Evolutionary conservation across 2,888 invertebrate species (phyloP), one percentile per base, ranked within the genome.

Genomic region (Caenorhabditis zanzibari): DNA sequence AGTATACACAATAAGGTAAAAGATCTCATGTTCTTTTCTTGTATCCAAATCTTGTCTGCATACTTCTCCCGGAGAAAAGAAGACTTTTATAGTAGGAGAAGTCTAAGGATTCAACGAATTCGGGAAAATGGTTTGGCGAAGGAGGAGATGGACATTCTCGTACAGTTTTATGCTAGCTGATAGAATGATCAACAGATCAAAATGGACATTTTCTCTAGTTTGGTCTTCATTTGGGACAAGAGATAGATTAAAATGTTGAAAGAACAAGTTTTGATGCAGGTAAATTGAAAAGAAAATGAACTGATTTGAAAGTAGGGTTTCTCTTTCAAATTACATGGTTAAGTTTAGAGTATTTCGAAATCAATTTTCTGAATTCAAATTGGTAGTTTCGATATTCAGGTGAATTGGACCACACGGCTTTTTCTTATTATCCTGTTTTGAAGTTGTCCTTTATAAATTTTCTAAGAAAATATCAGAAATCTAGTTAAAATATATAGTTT

Each of bases 171-270:
- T 61, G 61, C 61, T 41, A 61, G 61, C 19, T 41, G 35, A 61
- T 61, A 61, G 61, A 61, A 41, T 41, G 61, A 61, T 41, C 61
- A 61, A 41, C 38, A 61, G 61, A 41, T 61, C 35, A 35, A 32
- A 22, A 38, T 44, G 44, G 9, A 38, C 12, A n/a, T 16, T 1
- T 61, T 61, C 10, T 61, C 14, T 61, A 24, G 61, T 61, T 61
- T 61, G 38, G 5, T 61, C 35, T 14, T 14, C 6, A 49, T 19
- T 49, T 19, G 49, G 19, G n/a, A n/a, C n/a, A 49, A 19, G 5
- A 49, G 19, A 49, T 49, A 22, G 49, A 47, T n/a, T 5, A 49
- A 22, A 22, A 49, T 19, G 49, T 49, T 49, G 7, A 19, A 19
- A 14, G 49, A 49, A 49, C 49, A 19, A 1, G 49, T 49, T 49